These are phyloP conservation scores for Clarias platycephalus DNA, from an alignment of 2,797 vertebrate genomes.

Conservation along the genomic window DNA sequence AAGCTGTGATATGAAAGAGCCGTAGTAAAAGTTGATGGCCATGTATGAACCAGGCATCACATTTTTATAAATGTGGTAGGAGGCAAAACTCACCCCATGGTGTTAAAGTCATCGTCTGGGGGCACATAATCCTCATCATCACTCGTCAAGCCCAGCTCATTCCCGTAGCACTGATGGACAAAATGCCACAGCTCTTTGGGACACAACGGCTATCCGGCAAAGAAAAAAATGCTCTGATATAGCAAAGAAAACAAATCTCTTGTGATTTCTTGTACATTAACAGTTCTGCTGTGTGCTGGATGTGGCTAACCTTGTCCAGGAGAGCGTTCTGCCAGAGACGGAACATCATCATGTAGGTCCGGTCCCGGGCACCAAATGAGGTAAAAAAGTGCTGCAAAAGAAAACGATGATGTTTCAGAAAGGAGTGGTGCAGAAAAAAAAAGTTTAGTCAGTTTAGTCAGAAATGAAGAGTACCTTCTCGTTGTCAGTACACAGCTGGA, in stretches of 20 bases:
- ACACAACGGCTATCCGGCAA: constrained; percentile 83
- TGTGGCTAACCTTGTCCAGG: constrained; percentile 85
- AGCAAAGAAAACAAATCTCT: not conserved
- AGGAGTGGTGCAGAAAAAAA: not conserved
- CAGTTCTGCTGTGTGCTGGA: not conserved
- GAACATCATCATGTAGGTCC: constrained; percentile 99
- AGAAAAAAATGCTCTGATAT: too few relatives aligned
- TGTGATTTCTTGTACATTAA: not conserved
- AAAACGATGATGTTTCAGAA: not conserved
- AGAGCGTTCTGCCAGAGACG: constrained; percentile 98
- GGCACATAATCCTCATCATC: constrained; percentile 98
- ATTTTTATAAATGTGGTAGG: not conserved
- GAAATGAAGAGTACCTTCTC: constrained; percentile 84
- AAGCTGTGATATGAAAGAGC: not conserved
- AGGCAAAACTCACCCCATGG: constrained; percentile 87
- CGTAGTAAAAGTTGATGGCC: not conserved
- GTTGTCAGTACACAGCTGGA: constrained; percentile 97
- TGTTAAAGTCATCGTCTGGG: constrained; percentile 97
- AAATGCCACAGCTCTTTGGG: constrained; percentile 99
- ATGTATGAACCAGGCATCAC: not conserved
- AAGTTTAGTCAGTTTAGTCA: not conserved
- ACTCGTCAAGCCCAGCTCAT: constrained; percentile 93
- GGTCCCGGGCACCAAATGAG: constrained; percentile 94
- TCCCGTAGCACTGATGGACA: constrained; percentile 97
- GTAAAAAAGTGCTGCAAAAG: constrained; percentile 93